Percentiles rank a stretch among this genome's conserved stretches.
phyloP scores from a whole-genome alignment of 2,797 vertebrate genomes.

The Cacajao melanocephalus region DNA sequence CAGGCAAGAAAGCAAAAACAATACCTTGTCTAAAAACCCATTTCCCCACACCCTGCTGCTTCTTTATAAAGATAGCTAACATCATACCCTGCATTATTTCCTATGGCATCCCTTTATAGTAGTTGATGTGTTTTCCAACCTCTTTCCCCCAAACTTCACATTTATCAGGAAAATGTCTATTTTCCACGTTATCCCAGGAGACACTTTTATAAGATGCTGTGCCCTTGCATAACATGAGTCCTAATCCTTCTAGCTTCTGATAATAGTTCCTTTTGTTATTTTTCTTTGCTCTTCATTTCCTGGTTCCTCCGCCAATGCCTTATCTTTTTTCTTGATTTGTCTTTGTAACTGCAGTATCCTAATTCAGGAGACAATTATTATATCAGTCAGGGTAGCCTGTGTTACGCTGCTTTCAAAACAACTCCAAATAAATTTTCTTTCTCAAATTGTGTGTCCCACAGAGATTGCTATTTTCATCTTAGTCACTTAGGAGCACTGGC shows the following conservation, averaged over 20 bases:
- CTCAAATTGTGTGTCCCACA: not conserved
- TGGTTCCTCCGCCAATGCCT: not conserved
- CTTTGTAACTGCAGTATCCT: not conserved
- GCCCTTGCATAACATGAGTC: not conserved
- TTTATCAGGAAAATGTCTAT: not conserved
- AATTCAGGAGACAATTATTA: not conserved
- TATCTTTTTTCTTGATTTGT: not conserved
- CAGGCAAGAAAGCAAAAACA: not conserved
- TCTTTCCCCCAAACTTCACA: not conserved
- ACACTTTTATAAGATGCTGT: not conserved
- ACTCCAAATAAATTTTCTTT: not conserved
- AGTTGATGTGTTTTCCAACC: not conserved
- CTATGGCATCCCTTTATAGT: not conserved
- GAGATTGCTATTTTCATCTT: not conserved
- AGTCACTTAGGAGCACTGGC: too few relatives aligned
- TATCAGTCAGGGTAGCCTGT: not conserved
- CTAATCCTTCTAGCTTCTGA: not conserved
- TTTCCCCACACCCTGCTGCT: not conserved
- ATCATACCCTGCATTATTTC: not conserved
- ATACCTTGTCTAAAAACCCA: not conserved
- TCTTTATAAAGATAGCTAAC: not conserved
- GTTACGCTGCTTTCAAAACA: not conserved
- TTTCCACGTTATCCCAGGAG: not conserved
- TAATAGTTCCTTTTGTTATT: not conserved
- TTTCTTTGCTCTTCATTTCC: not conserved